Evolutionary conservation across 1,140 invertebrate species (phyloP).

Genomic region (Pseudoatta argentina): DNA sequence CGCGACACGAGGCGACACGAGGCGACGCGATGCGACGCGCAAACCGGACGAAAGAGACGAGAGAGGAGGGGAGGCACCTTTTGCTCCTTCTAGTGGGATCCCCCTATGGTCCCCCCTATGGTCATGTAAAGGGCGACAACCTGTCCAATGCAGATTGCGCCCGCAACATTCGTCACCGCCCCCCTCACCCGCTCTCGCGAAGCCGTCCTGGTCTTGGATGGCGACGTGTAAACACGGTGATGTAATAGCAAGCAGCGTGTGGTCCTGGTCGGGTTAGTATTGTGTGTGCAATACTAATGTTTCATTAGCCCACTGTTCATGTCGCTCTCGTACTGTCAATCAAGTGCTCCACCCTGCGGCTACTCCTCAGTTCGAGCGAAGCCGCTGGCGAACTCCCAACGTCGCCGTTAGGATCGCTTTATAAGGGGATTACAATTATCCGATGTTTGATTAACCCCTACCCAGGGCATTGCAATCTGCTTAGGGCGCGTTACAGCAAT

Average conservation of each 20-base stretch:
- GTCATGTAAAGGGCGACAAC: conserved; percentile 65
- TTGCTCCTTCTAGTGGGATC: conserved; percentile 38
- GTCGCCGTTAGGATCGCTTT: conserved; percentile 75
- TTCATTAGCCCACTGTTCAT: conserved; percentile 85
- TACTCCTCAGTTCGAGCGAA: conserved; percentile 70
- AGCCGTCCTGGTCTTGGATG: conserved; percentile 32
- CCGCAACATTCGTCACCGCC: conserved; percentile 72
- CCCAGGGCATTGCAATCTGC: conserved; percentile 48
- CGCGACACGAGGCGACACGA: background rate
- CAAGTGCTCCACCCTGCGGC: conserved; percentile 79
- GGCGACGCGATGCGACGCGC: background rate
- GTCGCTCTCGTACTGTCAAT: conserved; percentile 83
- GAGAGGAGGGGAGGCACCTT: conserved; percentile 22
- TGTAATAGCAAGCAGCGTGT: conserved; percentile 74
- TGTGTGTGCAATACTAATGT: conserved; percentile 85
- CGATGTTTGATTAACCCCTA: conserved; percentile 78
- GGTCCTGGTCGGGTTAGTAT: conserved; percentile 63
- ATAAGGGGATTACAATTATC: conserved; percentile 83
- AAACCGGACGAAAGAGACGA: conserved; percentile 28
- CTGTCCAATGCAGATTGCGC: conserved; percentile 64
- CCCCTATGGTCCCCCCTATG: background rate
- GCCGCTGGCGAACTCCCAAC: conserved; percentile 31
- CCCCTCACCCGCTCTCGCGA: conserved; percentile 22
- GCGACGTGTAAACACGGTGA: conserved; percentile 75
- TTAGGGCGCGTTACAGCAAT: conserved; percentile 40